Evolutionary conservation across 2,113 vertebrate genomes (phyloP), one percentile per base, ranked within the genome.

Genomic region (Neolamprologus ventralis): DNA sequence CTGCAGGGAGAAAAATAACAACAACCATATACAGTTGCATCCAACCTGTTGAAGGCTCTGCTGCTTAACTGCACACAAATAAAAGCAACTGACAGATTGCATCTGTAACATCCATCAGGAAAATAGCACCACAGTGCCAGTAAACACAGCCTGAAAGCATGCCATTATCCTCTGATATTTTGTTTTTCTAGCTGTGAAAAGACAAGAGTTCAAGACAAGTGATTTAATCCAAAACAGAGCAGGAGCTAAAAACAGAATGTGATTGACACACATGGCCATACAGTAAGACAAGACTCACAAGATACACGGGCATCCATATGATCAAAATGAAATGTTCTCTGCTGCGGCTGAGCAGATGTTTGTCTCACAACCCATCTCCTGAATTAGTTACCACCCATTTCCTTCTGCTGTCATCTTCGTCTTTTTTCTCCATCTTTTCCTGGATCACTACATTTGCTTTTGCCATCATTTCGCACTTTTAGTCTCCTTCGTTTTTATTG

Each of bases 231-330:
- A 83, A 75, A 83, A 21, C 45, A 23, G 49, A 23, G 47, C 71
- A 53, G n/a, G 68, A 90, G 92, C 86, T 91, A 91, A 92, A 91
- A 92, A 90, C 81, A 90, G 84, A 91, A 68, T 14, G 7, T 83
- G 85, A 93, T 17, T 87, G 89, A 85, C 82, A 16, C 55, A 45
- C 49, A 11, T 35, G 58, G 83, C 79, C 35, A 47, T 42, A 42
- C 17, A 47, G 57, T 28, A 40, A 60, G 85, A 87, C 80, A 17
- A 33, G 78, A 85, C 19, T 65, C 55, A 31, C 75, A 37, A 11
- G 3, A 2, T 3, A 55, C 88, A 82, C 82, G 9, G 17, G 51
- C 82, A 71, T 53, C 35, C 4, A 16, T 49, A 58, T 21, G 79
- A 89, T 85, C 42, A 82, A 82, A 89, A 80, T 45, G 54, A 81